These are phyloP conservation scores for Campaea margaritaria DNA, from an alignment of 2,888 invertebrate species.

Conservation along the genomic window DNA sequence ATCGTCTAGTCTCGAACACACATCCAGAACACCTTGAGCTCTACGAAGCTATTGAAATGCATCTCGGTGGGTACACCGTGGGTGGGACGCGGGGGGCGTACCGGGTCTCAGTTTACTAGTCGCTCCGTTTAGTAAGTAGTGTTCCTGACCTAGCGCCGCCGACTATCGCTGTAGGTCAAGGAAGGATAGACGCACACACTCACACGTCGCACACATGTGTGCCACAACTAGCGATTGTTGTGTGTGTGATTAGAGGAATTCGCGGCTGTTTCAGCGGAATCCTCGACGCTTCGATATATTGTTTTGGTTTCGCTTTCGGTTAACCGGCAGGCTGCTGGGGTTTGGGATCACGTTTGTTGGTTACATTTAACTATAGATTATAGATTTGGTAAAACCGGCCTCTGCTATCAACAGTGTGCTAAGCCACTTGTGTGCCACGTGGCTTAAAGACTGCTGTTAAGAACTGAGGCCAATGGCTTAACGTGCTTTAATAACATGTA, in stretches of 20 bases:
- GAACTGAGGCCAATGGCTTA: no score
- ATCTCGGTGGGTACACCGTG: slow-evolving; percentile 38
- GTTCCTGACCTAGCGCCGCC: slow-evolving; percentile 82
- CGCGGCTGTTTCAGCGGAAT: slow-evolving; percentile 38
- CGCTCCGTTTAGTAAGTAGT: slow-evolving; percentile 73
- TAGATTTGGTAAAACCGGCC: no score
- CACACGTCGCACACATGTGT: slow-evolving; percentile 17
- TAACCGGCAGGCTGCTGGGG: neutral
- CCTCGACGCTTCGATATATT: slow-evolving; percentile 28
- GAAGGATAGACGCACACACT: slow-evolving; percentile 82
- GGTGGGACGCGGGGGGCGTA: slow-evolving; percentile 40
- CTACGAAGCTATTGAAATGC: slow-evolving; percentile 56
- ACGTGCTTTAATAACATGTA: no score
- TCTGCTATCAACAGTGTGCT: no score
- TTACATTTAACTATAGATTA: no score
- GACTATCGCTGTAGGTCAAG: slow-evolving; percentile 82
- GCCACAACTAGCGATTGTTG: slow-evolving; percentile 37
- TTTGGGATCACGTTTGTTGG: no score
- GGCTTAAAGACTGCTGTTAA: no score
- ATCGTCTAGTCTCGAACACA: slow-evolving; percentile 73
- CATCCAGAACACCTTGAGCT: slow-evolving; percentile 59
- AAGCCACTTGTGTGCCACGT: no score
- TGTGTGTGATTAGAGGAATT: slow-evolving; percentile 43
- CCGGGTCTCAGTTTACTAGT: slow-evolving; percentile 56
- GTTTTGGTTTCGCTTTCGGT: slow-evolving; percentile 31